These are phyloP conservation scores for Rallus limicola DNA, from an alignment of 2,113 vertebrate species.

Conservation along the genomic window DNA sequence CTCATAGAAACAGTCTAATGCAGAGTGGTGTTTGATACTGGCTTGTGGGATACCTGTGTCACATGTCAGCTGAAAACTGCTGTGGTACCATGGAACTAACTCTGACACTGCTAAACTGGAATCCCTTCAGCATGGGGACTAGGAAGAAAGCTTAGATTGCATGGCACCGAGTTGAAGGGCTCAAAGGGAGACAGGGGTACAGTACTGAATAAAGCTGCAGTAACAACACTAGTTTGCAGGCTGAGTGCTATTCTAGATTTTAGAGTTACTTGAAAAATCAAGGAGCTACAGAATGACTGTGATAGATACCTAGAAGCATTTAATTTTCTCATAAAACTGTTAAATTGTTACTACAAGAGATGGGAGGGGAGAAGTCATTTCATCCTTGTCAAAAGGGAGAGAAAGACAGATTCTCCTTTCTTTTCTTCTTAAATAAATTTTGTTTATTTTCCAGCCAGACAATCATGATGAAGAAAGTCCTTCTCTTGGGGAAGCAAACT, in stretches of 20 bases:
- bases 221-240: background rate
- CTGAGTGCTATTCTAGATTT: background rate
- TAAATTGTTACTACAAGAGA: background rate
- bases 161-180: background rate
- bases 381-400: background rate
- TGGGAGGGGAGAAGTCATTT: background rate
- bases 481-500: constrained; percentile 34
- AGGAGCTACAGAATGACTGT: background rate
- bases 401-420: background rate
- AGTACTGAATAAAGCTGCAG: background rate
- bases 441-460: constrained; percentile 81
- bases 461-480: constrained; percentile 77
- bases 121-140: background rate
- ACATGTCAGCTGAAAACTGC: background rate
- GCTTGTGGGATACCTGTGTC: background rate
- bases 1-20: background rate
- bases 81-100: background rate
- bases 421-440: constrained; percentile 30
- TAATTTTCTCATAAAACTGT: background rate
- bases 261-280: background rate
- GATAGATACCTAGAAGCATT: background rate
- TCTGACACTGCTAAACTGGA: background rate
- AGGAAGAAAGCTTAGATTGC: background rate
- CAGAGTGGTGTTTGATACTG: background rate
- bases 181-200: background rate